A percentile compares a stretch with the other conserved stretches of the same genome.
Evolutionary conservation across 2,888 invertebrate genomes (phyloP).

Genomic region (Drosophila setosimentum): DNA sequence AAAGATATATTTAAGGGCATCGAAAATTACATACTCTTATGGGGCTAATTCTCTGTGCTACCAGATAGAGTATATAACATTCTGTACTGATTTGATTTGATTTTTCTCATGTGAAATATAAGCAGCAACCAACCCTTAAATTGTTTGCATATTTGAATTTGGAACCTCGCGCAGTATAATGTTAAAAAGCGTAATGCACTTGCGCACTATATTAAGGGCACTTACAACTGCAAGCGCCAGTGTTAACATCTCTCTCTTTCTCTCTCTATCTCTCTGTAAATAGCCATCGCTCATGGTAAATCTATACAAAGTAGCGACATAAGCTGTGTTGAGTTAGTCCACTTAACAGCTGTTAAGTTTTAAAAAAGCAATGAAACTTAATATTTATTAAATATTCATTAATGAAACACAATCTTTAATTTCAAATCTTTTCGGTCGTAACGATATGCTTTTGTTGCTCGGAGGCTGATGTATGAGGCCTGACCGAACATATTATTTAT

Average conservation of each 20-base stretch:
- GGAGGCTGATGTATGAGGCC: too few species aligned
- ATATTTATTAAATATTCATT: too few species aligned
- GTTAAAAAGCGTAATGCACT: background rate
- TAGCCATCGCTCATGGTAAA: background rate
- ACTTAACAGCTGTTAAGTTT: background rate
- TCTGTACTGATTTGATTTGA: background rate
- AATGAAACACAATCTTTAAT: too few species aligned
- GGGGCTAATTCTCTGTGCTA: background rate
- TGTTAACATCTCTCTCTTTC: background rate
- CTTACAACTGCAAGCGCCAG: background rate
- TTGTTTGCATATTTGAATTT: background rate
- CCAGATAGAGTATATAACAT: background rate
- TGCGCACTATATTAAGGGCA: background rate
- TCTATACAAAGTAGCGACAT: background rate
- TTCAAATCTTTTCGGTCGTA: too few species aligned
- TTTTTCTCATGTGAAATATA: background rate
- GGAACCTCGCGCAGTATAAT: background rate
- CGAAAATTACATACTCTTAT: constrained; percentile 17
- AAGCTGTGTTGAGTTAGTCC: background rate
- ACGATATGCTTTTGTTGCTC: too few species aligned
- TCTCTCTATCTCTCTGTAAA: background rate
- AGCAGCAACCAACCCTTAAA: too few species aligned
- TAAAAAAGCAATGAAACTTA: background rate
- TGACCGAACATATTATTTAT: too few species aligned
- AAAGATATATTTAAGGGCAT: background rate